Evolutionary conservation across 1,140 invertebrate species (phyloP).

Genomic region (Pogonomyrmex californicus): DNA sequence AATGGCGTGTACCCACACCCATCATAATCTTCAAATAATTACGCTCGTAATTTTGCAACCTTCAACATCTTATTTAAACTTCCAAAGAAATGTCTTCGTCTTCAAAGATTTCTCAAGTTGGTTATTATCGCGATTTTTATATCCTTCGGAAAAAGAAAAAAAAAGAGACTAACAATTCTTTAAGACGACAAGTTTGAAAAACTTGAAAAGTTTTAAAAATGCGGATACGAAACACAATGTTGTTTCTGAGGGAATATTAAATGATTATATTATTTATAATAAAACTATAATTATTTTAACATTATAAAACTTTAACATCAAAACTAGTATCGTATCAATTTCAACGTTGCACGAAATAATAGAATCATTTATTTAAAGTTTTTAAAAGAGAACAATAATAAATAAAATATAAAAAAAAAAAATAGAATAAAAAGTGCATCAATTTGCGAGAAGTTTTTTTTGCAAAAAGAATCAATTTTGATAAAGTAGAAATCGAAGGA

Average conservation of each 20-base stretch:
- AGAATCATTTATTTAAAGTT: not conserved
- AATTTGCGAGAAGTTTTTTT: not conserved
- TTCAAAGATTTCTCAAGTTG: conserved; percentile 37
- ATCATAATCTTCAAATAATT: conserved; percentile 60
- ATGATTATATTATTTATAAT: not conserved
- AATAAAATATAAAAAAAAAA: conserved; percentile 8
- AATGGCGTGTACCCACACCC: conserved; percentile 41
- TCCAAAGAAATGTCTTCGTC: conserved; percentile 7
- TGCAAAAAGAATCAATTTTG: not conserved
- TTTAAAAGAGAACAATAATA: not conserved
- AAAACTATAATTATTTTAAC: not conserved
- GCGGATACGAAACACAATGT: not conserved
- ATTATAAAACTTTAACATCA: not conserved
- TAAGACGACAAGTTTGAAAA: not conserved
- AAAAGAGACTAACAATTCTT: not conserved
- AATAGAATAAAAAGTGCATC: not conserved
- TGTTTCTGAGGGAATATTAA: not conserved
- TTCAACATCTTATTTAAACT: conserved; percentile 41
- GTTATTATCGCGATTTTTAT: conserved; percentile 31
- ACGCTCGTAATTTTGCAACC: conserved; percentile 42
- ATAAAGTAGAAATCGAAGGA: not conserved
- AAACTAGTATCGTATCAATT: not conserved
- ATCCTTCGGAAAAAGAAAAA: not conserved
- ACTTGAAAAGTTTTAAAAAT: conserved; percentile 14
- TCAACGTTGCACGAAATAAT: not conserved